Base-by-base conservation (phyloP, 2,113 vertebrate species). In the Corythoichthys haematopterus region DNA sequence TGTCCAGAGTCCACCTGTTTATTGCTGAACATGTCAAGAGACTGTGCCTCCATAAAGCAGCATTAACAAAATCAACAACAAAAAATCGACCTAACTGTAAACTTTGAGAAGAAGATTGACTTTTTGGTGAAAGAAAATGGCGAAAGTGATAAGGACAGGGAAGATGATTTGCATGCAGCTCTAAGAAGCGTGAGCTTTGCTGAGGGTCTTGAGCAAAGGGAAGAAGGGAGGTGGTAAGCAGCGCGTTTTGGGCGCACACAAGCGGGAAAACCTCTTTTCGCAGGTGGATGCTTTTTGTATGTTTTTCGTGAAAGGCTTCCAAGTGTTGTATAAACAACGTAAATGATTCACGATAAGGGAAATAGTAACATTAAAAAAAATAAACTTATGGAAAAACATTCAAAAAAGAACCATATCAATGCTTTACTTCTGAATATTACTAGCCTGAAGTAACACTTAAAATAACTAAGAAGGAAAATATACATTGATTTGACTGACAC, bases 211-310 rank as follows among this genome's bases (percentile, higher is more conserved):
- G 82, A 65, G 68, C 79, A 76, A 80, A 83, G 83, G 43, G 20
- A 10, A 79, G 80, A 75, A 81, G 74, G 85, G 89, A 91, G 89
- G 90, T 69, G 91, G 88, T 68, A 14, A 40, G 20, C 58, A 89
- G 91, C 92, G 92, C 91, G 90, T 75, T 91, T 92, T 89, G 80
- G 78, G 73, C 69, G 66, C 85, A 83, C 82, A 83, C 64, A 79
- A 89, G 92, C 92, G 91, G 92, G 91, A 93, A 93, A 90, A 62
- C 67, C 75, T 64, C 56, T 36, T 65, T 76, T 66, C 72, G 61
- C 45, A 84, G 58, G 75, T 66, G 64, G 65, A 70, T 76, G 13
- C 38, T 63, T 35, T 14, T 77, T 64, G 15, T 16, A 2, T 7
- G 1, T 46, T 13, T 62, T 45, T 61, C 40, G 45, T 11, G 3